A percentile compares a stretch with the other conserved stretches of the same genome.
These are phyloP conservation scores for Copsychus sechellarum DNA, from an alignment of 2,113 vertebrate genomes.

Conservation along the genomic window DNA sequence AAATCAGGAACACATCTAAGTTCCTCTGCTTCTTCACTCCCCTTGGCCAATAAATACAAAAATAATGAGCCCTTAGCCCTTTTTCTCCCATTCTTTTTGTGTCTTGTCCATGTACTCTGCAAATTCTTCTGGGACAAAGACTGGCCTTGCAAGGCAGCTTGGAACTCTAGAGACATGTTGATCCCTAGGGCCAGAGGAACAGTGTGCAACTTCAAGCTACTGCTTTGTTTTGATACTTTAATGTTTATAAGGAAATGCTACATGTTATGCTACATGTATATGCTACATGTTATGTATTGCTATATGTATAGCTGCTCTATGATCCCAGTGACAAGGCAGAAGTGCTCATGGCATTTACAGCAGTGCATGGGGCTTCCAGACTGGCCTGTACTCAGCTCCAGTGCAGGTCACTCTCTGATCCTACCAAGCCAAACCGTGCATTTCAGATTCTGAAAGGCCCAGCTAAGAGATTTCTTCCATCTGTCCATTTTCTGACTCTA, in stretches of 20 bases:
- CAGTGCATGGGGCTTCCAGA: not conserved
- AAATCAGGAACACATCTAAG: not conserved
- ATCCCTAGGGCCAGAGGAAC: not conserved
- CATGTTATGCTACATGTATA: not conserved
- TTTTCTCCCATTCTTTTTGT: not conserved
- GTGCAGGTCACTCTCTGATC: not conserved
- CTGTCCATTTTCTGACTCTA: not conserved
- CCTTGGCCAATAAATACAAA: not conserved
- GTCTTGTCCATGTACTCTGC: not conserved
- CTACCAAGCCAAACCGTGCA: not conserved
- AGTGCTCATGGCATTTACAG: not conserved
- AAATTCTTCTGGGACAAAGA: not conserved
- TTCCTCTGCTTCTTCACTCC: not conserved
- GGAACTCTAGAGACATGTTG: not conserved
- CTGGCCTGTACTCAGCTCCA: rapidly evolving
- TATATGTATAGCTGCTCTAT: not conserved
- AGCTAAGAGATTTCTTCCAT: not conserved
- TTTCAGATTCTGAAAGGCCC: not conserved
- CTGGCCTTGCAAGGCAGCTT: not conserved
- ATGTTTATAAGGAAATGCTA: not conserved
- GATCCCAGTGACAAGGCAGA: not conserved
- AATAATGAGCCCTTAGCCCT: not conserved
- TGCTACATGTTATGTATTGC: rapidly evolving
- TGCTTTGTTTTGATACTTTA: not conserved
- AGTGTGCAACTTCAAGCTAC: not conserved